These are phyloP conservation scores for Porites divaricata DNA, from an alignment of 92 coral and sea anemone genomes.

Conservation along the genomic window DNA sequence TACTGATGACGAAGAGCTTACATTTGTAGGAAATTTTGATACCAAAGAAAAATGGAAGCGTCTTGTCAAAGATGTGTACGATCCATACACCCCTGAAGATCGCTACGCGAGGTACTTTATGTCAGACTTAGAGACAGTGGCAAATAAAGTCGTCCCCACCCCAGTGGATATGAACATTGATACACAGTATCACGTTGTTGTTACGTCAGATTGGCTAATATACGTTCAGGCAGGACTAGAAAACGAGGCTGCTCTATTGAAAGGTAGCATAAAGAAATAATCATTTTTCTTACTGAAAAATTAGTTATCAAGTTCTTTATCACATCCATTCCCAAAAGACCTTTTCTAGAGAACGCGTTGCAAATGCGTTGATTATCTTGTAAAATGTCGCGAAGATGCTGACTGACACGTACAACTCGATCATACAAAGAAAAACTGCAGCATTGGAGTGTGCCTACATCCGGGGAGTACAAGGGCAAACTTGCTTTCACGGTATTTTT, in stretches of 20 bases:
- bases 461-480: no score
- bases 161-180: slow-evolving; percentile 72
- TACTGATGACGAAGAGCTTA: slow-evolving; percentile 66
- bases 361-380: no score
- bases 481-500: no score
- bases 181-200: slow-evolving; percentile 51
- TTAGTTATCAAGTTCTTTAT: no score
- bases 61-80: slow-evolving; percentile 44
- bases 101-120: slow-evolving; percentile 52
- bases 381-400: no score
- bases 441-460: no score
- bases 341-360: no score
- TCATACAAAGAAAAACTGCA: no score
- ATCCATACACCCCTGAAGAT: slow-evolving; percentile 71
- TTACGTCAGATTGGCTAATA: slow-evolving; percentile 76
- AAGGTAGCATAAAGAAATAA: slow-evolving; percentile 34
- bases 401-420: no score
- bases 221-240: slow-evolving; percentile 54
- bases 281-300: no score
- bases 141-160: slow-evolving; percentile 77
- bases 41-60: slow-evolving; percentile 88
- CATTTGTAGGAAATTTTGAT: slow-evolving; percentile 77
- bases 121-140: slow-evolving; percentile 38
- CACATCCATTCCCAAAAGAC: no score
- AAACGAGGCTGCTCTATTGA: slow-evolving; percentile 64